phyloP scores from a whole-genome alignment of 2,888 invertebrate genomes.

The Merodon equestris region DNA sequence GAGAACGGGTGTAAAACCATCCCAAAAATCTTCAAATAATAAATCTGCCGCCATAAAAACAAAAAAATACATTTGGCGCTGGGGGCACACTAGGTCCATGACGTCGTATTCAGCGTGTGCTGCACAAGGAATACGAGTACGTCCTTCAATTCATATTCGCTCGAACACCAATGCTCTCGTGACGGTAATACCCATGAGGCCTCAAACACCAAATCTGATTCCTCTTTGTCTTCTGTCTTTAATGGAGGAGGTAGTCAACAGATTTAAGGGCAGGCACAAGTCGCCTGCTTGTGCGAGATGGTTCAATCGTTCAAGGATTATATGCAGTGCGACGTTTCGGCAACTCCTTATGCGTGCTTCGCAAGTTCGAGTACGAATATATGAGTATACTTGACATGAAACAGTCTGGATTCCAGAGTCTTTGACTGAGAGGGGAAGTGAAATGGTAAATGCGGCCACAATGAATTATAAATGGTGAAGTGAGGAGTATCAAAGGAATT shows the following conservation, averaged over 20 bases:
- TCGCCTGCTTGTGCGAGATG: conserved; percentile 3
- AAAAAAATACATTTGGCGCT: conserved; percentile 23
- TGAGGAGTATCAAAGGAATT: conserved; percentile 52
- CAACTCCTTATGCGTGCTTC: conserved; percentile 3
- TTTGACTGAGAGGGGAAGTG: not conserved
- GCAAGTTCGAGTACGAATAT: conserved; percentile 4
- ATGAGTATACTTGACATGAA: conserved; percentile 12
- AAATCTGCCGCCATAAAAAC: conserved; percentile 57
- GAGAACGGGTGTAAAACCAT: conserved; percentile 64
- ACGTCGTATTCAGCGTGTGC: not conserved
- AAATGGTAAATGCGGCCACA: conserved; percentile 13
- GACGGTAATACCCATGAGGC: conserved; percentile 48
- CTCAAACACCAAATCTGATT: conserved; percentile 29
- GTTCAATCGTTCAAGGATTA: conserved; percentile 15
- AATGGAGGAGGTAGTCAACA: not conserved
- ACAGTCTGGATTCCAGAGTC: no score
- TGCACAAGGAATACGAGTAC: conserved; percentile 13
- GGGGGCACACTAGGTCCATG: not conserved
- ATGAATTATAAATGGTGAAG: conserved; percentile 49
- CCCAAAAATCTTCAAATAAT: conserved; percentile 67
- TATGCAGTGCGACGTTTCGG: conserved; percentile 11
- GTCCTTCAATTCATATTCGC: conserved; percentile 36
- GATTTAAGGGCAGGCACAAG: conserved; percentile 17
- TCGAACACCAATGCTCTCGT: conserved; percentile 20
- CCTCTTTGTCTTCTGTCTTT: conserved; percentile 11